A percentile compares a stretch with the other conserved stretches of the same genome.
Evolutionary conservation across 2,888 invertebrate genomes (phyloP).

Genomic region (Zeuzera pyrina): DNA sequence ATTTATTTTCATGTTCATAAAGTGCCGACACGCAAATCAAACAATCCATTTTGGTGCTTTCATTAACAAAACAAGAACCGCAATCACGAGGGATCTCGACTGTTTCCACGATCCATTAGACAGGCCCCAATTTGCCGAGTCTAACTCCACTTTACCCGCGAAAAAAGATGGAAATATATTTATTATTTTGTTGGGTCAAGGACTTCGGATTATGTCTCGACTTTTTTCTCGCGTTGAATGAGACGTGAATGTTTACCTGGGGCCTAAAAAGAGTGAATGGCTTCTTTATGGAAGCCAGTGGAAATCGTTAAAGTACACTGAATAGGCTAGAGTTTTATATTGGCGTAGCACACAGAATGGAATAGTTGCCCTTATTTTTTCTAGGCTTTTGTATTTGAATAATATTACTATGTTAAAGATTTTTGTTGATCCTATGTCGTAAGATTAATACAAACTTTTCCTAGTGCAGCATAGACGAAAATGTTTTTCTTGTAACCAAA

Average conservation of each 20-base stretch:
- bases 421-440: too few relatives aligned
- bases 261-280: slow-evolving; percentile 9
- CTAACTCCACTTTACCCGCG: slow-evolving; percentile 22
- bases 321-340: too few relatives aligned
- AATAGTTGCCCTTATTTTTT: too few relatives aligned
- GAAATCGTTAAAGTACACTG: too few relatives aligned
- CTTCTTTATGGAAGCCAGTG: too few relatives aligned
- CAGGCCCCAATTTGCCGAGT: slow-evolving; percentile 40
- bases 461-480: too few relatives aligned
- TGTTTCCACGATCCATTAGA: slow-evolving; percentile 42
- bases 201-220: slow-evolving; percentile 9
- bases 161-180: slow-evolving; percentile 19
- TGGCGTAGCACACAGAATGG: too few relatives aligned
- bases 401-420: too few relatives aligned
- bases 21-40: slow-evolving; percentile 34
- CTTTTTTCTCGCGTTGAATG: slow-evolving; percentile 17
- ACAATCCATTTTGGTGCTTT: slow-evolving; percentile 19
- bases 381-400: too few relatives aligned
- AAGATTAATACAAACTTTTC: too few relatives aligned
- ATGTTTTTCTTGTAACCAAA: too few relatives aligned
- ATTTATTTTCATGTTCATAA: slow-evolving; percentile 24
- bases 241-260: slow-evolving; percentile 17
- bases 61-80: slow-evolving; percentile 13
- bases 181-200: slow-evolving; percentile 31
- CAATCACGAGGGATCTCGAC: slow-evolving; percentile 22